phyloP scores from a whole-genome alignment of 1,140 invertebrate genomes.

The Globodera rostochiensis region DNA sequence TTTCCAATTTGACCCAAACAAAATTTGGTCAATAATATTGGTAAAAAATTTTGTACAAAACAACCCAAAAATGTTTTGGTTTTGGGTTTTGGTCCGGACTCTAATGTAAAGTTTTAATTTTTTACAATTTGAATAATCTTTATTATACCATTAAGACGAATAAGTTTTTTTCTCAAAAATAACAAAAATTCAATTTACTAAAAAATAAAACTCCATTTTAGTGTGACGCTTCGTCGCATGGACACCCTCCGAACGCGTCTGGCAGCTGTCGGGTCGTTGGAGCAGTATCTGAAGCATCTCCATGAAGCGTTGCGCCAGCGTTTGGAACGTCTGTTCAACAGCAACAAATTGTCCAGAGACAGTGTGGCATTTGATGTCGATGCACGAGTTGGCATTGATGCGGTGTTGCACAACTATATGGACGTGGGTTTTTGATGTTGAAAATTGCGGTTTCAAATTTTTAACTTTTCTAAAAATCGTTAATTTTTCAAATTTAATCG shows the following conservation, averaged over 20 bases:
- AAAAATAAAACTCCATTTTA: slow-evolving; percentile 1
- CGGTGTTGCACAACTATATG: slow-evolving; percentile 88
- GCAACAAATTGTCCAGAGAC: neutral
- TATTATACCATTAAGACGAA: too few species aligned
- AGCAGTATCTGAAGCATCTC: slow-evolving; percentile 46
- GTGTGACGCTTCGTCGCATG: slow-evolving; percentile 43
- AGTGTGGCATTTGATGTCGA: slow-evolving; percentile 13
- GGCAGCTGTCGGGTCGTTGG: slow-evolving; percentile 36
- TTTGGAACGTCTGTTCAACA: slow-evolving; percentile 21
- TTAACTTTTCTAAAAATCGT: too few species aligned
- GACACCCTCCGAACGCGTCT: slow-evolving; percentile 44
- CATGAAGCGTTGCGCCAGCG: slow-evolving; percentile 43
- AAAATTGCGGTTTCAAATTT: too few species aligned
- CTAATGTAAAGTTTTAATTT: too few species aligned
- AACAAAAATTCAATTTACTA: neutral
- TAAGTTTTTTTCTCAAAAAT: too few species aligned
- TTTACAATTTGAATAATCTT: too few species aligned
- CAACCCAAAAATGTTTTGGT: too few species aligned
- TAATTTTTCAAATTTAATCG: too few species aligned
- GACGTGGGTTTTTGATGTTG: slow-evolving; percentile 64
- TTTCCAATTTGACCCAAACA: too few species aligned
- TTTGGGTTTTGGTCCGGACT: too few species aligned
- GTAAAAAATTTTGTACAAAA: too few species aligned
- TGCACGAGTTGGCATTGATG: slow-evolving; percentile 67
- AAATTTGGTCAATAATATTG: too few species aligned